phyloP scores from a whole-genome alignment of 1,140 invertebrate species.

The Holotrichia oblita region DNA sequence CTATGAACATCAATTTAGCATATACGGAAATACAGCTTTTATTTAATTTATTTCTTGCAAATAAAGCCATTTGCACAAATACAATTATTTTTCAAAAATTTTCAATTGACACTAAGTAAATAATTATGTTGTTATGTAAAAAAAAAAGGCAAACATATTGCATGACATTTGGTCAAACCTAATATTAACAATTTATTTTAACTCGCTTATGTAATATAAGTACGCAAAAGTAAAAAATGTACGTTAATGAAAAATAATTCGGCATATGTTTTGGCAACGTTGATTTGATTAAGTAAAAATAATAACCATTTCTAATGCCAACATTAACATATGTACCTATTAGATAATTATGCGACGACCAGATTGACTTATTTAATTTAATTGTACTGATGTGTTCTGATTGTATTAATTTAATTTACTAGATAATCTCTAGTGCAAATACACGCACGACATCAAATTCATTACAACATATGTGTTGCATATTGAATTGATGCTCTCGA shows the following conservation, averaged over 20 bases:
- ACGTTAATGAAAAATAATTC: slow-evolving; percentile 25
- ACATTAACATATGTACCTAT: slow-evolving; percentile 14
- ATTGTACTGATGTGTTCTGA: slow-evolving; percentile 33
- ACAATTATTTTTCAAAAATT: neutral
- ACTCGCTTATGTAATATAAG: neutral
- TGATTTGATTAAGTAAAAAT: slow-evolving; percentile 25
- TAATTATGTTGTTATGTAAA: neutral
- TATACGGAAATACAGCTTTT: neutral
- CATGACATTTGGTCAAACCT: slow-evolving; percentile 21
- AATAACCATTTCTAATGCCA: slow-evolving; percentile 6
- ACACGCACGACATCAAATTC: slow-evolving; percentile 15
- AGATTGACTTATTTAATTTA: slow-evolving; percentile 37
- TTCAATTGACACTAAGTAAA: neutral
- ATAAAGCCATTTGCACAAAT: neutral
- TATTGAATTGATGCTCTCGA: slow-evolving; percentile 4
- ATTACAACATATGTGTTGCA: slow-evolving; percentile 29
- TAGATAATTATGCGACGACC: slow-evolving; percentile 17
- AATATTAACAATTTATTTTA: slow-evolving; percentile 12
- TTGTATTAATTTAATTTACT: slow-evolving; percentile 36
- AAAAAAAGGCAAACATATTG: slow-evolving; percentile 12
- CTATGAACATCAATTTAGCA: neutral
- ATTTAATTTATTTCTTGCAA: neutral
- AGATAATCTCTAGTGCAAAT: slow-evolving; percentile 30
- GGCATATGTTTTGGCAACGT: neutral
- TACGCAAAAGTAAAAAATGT: neutral